Evolutionary conservation across 64 coral and sea anemone genomes (phyloP), one percentile per base, ranked within the genome.

Genomic region (Hydrozoanthus tunicans): DNA sequence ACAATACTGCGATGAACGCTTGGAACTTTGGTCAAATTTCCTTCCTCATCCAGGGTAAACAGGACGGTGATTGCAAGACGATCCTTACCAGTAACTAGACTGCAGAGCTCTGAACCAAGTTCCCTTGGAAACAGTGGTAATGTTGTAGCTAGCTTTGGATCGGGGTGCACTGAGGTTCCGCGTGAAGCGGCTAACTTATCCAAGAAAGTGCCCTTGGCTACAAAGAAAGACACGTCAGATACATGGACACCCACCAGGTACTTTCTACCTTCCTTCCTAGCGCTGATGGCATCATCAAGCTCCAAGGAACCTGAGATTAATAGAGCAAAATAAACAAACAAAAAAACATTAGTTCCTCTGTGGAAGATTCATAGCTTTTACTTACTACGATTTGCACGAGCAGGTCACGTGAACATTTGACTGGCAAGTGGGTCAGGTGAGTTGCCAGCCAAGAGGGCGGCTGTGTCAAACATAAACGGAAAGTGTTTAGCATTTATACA

Each of bases 251-350:
- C 92, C 23, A 98, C 73, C 53, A 70, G 55, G 56, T 91, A 92
- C 20, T 62, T 64, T 56, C 65, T 85, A 74, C 83, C 74, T 27
- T 86, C 83, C 43, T 68, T 82, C n/a, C 53, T 81, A 3, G 92
- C 79, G 78, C 89, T 98, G 8, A 98, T 70, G 5, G 96, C 96
- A 56, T 98, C 94, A 63, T 98, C 96, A 8, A 98, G 57, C 59
- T 98, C 96, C 7, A 93, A 73, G 11, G 91, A 73, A 15, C 91
- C 91, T 86, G 17, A 10, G 14, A 3, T 12, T 5, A 57, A 2
- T 15, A 10, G 6, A 86, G 13, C 51, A 43, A 25, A 17, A 58
- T 11, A 61, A 26, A 43, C 32, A 43, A 43, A 43, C 32, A 61
- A 26, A 43, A 0, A 43, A 43, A 43, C 32, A 43, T 43, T 43